Evolutionary conservation across 1,140 invertebrate species (phyloP), one percentile per base, ranked within the genome.

Genomic region (Mamestra configurata): DNA sequence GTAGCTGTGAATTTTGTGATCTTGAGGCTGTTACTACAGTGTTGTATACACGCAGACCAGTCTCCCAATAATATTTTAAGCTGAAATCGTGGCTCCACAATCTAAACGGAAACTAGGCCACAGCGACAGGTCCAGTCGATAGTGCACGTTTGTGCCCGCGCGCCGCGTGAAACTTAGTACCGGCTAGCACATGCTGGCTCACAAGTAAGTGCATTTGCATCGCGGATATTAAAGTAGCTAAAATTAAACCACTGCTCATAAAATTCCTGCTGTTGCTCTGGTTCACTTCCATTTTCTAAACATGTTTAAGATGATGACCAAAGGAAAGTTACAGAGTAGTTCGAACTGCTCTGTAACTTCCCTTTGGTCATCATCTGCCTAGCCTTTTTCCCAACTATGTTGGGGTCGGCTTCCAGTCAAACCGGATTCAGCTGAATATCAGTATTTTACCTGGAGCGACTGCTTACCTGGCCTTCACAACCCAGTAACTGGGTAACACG

Each of bases 91-190:
- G 35, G 22, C 66, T 49, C 2, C 22, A 70, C 66, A 70, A 70
- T 70, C 66, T 70, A 70, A 70, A 70, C 22, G 49, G 40, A 49
- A 70, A 70, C 66, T 70, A 24, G 66, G 66, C 4, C 40, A 27
- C 13, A 43, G 40, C 66, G 37, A 70, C 66, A 70, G 66, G 66
- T 70, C 40, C 61, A 66, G 66, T 24, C 20, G 22, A 49, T 27
- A 24, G 11, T 31, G 49, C 66, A 70, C 61, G 61, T 66, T 66
- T 40, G 18, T 66, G n/a, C 3, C 15, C 57, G n/a, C n/a, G 5
- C 27, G 27, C 27, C 5, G n/a, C 31, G 59, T 35, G 35, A 40
- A 66, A 66, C 61, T 66, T 22, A 40, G 61, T 37, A 64, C 31
- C 35, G 31, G 2, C 40, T 70, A 15, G 15, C 4, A 3, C 3